A percentile compares a stretch with the other conserved stretches of the same genome.
Evolutionary conservation across 2,888 invertebrate species (phyloP).

Genomic region (Aleiodes alternator): DNA sequence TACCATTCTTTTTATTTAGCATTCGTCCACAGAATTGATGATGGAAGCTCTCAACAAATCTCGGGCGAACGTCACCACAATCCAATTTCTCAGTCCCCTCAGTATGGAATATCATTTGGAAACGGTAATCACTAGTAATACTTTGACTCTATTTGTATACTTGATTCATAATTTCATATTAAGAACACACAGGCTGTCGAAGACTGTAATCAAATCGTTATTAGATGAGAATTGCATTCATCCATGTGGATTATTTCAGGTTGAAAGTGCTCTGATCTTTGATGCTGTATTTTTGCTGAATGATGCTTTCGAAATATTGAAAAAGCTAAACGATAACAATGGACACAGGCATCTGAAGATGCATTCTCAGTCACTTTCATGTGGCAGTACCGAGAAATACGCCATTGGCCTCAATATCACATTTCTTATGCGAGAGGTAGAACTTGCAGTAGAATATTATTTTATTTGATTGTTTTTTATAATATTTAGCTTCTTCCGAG

Average conservation of each 20-base stretch:
- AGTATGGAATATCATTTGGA: conserved; percentile 49
- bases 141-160: too few relatives aligned
- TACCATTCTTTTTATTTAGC: conserved; percentile 55
- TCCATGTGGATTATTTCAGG: background rate
- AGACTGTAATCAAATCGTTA: too few relatives aligned
- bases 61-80: conserved; percentile 65
- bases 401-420: background rate
- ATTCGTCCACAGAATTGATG: conserved; percentile 61
- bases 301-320: background rate
- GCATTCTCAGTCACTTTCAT: background rate
- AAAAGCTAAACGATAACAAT: background rate
- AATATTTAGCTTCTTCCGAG: too few relatives aligned
- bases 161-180: too few relatives aligned
- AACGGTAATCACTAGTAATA: conserved; percentile 49
- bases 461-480: too few relatives aligned
- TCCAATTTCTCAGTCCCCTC: conserved; percentile 62
- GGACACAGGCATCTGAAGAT: background rate
- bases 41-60: conserved; percentile 59
- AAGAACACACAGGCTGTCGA: too few relatives aligned
- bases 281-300: background rate
- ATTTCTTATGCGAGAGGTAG: background rate
- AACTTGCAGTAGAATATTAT: too few relatives aligned
- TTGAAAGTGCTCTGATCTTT: conserved; percentile 1
- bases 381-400: background rate
- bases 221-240: too few relatives aligned